phyloP scores from a whole-genome alignment of 2,888 invertebrate species.

The Drosophila ezoana region DNA sequence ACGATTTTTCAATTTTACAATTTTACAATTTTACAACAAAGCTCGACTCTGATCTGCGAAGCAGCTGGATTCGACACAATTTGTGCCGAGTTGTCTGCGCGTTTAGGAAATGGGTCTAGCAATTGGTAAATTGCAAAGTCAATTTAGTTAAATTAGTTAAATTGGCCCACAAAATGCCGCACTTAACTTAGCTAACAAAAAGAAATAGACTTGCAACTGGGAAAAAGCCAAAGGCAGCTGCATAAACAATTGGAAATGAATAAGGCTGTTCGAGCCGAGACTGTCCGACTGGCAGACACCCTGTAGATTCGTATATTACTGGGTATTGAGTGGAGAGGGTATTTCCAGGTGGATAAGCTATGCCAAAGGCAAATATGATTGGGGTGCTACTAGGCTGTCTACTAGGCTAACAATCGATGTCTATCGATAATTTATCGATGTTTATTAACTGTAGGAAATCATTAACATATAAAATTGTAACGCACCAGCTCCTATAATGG shows the following conservation, averaged over 20 bases:
- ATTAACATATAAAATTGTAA: too few species aligned
- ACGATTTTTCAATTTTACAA: conserved; percentile 77
- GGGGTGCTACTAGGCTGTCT: too few species aligned
- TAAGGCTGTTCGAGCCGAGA: background rate
- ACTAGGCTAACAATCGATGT: too few species aligned
- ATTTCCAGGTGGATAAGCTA: too few species aligned
- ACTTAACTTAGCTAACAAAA: conserved; percentile 19
- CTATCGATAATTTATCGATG: too few species aligned
- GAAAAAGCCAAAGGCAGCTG: conserved; percentile 25
- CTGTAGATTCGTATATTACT: background rate
- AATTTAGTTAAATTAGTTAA: conserved; percentile 70
- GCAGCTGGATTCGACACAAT: conserved; percentile 19
- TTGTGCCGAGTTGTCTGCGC: background rate
- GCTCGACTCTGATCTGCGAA: conserved; percentile 22
- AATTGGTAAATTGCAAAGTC: conserved; percentile 62
- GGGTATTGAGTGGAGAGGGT: too few species aligned
- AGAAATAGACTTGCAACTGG: background rate
- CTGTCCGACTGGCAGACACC: background rate
- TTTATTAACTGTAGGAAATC: too few species aligned
- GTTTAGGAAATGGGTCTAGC: conserved; percentile 31
- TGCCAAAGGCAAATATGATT: too few species aligned
- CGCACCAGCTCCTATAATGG: too few species aligned
- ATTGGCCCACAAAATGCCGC: conserved; percentile 13
- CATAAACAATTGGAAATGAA: conserved; percentile 20
- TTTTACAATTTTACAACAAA: conserved; percentile 73